Percentiles rank a stretch among this genome's conserved stretches.
These are phyloP conservation scores for Drosophila leontia DNA, from an alignment of 1,140 invertebrate genomes.

Conservation along the genomic window DNA sequence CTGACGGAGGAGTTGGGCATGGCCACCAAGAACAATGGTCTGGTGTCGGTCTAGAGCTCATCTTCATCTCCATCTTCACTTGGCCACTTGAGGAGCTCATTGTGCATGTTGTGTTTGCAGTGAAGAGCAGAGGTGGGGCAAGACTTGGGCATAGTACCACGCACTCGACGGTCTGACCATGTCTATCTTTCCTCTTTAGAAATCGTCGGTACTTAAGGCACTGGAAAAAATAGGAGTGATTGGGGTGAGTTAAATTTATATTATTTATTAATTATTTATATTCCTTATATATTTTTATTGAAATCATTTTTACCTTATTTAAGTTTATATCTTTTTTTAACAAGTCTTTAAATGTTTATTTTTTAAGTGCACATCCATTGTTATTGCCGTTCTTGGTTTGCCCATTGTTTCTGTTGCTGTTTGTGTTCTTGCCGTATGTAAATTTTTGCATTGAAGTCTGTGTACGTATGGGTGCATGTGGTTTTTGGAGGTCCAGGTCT, in stretches of 20 bases:
- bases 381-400: constrained; percentile 56
- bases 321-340: accelerated
- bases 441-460: constrained; percentile 72
- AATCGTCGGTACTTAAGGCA: constrained; percentile 14
- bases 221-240: neutral
- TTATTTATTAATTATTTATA: neutral
- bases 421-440: constrained; percentile 60
- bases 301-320: neutral
- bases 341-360: neutral
- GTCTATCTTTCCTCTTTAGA: constrained; percentile 31
- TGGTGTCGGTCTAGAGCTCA: constrained; percentile 50
- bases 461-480: constrained; percentile 27
- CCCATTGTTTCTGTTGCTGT: constrained; percentile 51
- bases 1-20: constrained; percentile 10
- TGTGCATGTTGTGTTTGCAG: constrained; percentile 62
- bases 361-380: constrained; percentile 28
- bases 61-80: constrained; percentile 56
- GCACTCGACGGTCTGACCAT: constrained; percentile 70
- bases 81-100: constrained; percentile 62
- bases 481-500: constrained; percentile 68
- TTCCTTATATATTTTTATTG: neutral
- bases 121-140: neutral
- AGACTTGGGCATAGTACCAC: constrained; percentile 48
- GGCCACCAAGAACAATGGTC: constrained; percentile 69
- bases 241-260: no score